These are phyloP conservation scores for Leptopilina myrica DNA, from an alignment of 2,888 invertebrate genomes.

Conservation along the genomic window DNA sequence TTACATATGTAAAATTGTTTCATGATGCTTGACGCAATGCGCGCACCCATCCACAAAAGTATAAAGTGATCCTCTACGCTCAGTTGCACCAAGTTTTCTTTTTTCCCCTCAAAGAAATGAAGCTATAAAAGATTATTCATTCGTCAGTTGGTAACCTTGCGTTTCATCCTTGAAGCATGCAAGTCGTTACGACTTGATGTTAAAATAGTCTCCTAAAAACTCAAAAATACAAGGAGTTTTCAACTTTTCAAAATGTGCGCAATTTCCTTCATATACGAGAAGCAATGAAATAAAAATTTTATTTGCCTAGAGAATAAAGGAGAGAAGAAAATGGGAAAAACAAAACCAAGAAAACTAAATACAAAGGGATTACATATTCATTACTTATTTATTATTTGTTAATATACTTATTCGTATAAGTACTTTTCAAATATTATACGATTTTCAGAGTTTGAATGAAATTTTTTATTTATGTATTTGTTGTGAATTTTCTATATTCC, in stretches of 20 bases:
- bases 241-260: no score
- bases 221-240: neutral
- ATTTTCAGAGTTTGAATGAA: neutral
- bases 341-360: no score
- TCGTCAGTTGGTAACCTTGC: constrained; percentile 28
- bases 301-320: no score
- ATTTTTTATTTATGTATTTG: neutral
- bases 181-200: neutral
- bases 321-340: no score
- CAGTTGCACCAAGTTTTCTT: constrained; percentile 13
- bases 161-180: constrained; percentile 3
- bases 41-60: constrained; percentile 18
- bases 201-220: neutral
- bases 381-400: no score
- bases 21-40: constrained; percentile 23
- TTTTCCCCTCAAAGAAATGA: constrained; percentile 31
- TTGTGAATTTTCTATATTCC: neutral
- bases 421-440: no score
- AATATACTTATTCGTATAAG: no score
- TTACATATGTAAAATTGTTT: constrained; percentile 4
- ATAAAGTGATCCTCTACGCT: constrained; percentile 10
- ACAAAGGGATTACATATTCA: no score
- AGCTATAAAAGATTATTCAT: constrained; percentile 34
- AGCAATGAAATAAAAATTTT: no score
- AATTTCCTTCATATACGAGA: no score